phyloP scores from a whole-genome alignment of 2,888 invertebrate genomes.

The Itoplectis maculator region DNA sequence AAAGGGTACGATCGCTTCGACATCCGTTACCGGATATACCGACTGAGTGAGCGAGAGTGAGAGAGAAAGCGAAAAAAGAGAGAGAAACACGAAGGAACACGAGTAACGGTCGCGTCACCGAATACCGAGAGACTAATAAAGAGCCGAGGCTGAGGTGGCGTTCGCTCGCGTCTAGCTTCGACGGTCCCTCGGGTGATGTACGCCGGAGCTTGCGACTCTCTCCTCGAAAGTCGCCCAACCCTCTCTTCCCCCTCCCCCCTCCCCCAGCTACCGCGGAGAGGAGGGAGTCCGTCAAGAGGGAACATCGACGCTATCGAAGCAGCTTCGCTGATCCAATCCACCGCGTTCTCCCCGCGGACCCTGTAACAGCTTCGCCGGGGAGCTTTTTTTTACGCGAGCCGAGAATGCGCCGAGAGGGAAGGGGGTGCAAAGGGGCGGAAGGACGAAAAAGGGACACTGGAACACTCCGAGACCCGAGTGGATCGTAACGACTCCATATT shows the following conservation, averaged over 20 bases:
- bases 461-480: no score
- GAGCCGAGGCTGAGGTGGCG: conserved; percentile 42
- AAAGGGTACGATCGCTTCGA: conserved; percentile 40
- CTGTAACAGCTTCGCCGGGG: neutral
- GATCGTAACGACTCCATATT: conserved; percentile 21
- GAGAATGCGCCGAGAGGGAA: neutral
- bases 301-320: neutral
- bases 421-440: neutral
- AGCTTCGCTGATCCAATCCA: conserved; percentile 20
- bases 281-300: conserved; percentile 17
- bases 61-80: no score
- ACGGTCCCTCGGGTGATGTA: conserved; percentile 50
- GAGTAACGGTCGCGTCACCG: conserved; percentile 38
- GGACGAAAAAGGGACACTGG: no score
- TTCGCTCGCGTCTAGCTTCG: conserved; percentile 25
- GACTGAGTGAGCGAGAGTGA: no score
- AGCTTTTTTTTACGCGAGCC: conserved; percentile 8
- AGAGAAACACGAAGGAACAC: no score
- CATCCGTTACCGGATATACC: conserved; percentile 38
- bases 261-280: no score
- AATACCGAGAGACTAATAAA: conserved; percentile 58
- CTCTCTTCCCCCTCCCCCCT: no score
- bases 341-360: conserved; percentile 1
- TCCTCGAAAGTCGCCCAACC: conserved; percentile 22
- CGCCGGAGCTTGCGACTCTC: conserved; percentile 23